Evolutionary conservation across 2,797 vertebrate genomes (phyloP), one percentile per base, ranked within the genome.

Genomic region (Chelidonichthys spinosus): DNA sequence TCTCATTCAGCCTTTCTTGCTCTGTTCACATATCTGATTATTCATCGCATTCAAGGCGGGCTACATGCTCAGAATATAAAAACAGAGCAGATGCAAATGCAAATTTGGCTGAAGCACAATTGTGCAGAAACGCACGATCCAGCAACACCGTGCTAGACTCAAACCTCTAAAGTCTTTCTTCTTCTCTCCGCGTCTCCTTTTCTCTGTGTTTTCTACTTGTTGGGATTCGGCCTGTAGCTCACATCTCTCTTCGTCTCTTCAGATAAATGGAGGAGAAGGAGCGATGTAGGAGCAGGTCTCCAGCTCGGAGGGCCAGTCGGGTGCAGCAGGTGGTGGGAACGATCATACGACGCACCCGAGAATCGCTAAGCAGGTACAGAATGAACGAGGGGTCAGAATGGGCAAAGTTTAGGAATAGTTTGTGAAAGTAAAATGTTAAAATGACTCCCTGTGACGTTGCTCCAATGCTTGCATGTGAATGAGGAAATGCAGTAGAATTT

Each of bases 281-380:
- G 92, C 88, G 95, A 92, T 95, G 95, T 93, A 88, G 95, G 94
- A 96, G 95, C 91, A 93, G 97, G 88, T 95, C 95, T 89, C 97
- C 97, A 33, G 90, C 94, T 75, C 95, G 96, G 72, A 95, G 96
- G 93, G 92, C 96, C 74, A 95, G 94, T 69, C 93, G 97, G 85
- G 96, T 99, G 94, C 98, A 99, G 84, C 97, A 98, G 89, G 97
- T 99, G 94, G 97, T 99, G 89, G 96, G 97, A 40, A 96, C 96
- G 89, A 98, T 98, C 95, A 96, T 99, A 83, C 95, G 97, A 42
- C 97, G 97, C 43, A 96, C 97, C 52, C 94, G 97, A 83, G 97
- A 98, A 90, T 94, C 95, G 60, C 85, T 96, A 1, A 93, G 96
- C 91, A 96, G 97, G 98, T 99, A 92, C 85, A 36, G 15, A 56